phyloP scores from a whole-genome alignment of 2,113 vertebrate genomes.

The Anguilla japonica region DNA sequence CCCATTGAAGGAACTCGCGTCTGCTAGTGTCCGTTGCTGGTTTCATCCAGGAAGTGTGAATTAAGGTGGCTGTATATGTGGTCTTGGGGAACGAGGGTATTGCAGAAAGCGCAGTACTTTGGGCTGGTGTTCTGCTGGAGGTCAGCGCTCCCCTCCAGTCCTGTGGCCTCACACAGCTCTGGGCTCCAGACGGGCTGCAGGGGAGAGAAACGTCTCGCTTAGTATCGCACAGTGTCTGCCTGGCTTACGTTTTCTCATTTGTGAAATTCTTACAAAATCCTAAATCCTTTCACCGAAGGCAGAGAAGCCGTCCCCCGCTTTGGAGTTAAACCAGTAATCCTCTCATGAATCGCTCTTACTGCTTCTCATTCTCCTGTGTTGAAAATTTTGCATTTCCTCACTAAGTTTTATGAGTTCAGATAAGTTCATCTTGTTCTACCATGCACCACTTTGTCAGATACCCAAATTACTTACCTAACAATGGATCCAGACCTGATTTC shows the following conservation, averaged over 20 bases:
- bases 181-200: constrained; percentile 88
- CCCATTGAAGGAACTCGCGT: not conserved
- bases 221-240: constrained; percentile 31
- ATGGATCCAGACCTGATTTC: not conserved
- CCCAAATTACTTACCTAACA: not conserved
- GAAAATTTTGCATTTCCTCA: not conserved
- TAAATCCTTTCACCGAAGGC: constrained; percentile 38
- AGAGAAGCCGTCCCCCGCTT: constrained; percentile 22
- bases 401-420: not conserved
- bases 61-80: constrained; percentile 92
- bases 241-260: constrained; percentile 32
- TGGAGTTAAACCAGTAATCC: not conserved
- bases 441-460: not conserved
- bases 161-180: constrained; percentile 67
- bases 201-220: constrained; percentile 48
- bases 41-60: constrained; percentile 85
- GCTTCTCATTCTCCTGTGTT: not conserved
- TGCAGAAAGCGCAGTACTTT: constrained; percentile 91
- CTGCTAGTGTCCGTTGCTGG: constrained; percentile 66
- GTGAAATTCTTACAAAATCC: not conserved
- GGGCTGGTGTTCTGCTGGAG: constrained; percentile 72
- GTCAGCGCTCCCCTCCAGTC: constrained; percentile 68
- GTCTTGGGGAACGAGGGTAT: constrained; percentile 84
- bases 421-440: not conserved
- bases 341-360: not conserved